Evolutionary conservation across 2,888 invertebrate species (phyloP).

Genomic region (Sminthurides aquaticus): DNA sequence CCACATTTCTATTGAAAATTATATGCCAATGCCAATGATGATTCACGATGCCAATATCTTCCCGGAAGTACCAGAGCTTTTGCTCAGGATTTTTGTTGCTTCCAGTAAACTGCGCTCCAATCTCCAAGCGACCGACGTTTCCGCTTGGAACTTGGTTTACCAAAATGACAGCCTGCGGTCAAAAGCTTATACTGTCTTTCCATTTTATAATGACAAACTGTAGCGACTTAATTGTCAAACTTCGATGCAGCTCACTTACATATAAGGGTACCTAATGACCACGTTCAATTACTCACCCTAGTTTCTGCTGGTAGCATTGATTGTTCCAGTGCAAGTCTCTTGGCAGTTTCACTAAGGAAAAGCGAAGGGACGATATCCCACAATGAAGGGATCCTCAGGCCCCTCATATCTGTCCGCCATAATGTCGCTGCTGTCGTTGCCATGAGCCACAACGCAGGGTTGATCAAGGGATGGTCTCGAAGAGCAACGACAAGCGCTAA

Average conservation of each 20-base stretch:
- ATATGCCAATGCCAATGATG: constrained; percentile 91
- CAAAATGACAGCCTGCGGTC: background rate
- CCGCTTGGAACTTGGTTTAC: background rate
- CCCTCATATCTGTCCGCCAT: constrained; percentile 64
- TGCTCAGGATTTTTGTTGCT: constrained; percentile 68
- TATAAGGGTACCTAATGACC: no score
- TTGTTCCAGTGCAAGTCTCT: constrained; percentile 24
- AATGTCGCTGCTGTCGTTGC: constrained; percentile 66
- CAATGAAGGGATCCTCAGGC: constrained; percentile 63
- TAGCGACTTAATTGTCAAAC: no score
- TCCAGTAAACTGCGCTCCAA: constrained; percentile 58
- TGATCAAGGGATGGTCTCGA: constrained; percentile 31
- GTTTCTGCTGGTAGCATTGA: constrained; percentile 26
- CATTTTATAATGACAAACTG: no score
- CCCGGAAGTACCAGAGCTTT: constrained; percentile 69
- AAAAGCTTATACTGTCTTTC: no score
- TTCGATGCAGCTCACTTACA: no score
- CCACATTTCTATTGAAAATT: constrained; percentile 58
- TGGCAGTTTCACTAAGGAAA: constrained; percentile 49
- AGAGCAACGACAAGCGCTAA: background rate
- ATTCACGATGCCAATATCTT: constrained; percentile 70
- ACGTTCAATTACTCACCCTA: no score
- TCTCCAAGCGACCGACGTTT: constrained; percentile 33
- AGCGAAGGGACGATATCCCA: constrained; percentile 73
- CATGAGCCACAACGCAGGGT: constrained; percentile 58